phyloP scores from a whole-genome alignment of 1,140 invertebrate genomes.

The Amphibalanus amphitrite region DNA sequence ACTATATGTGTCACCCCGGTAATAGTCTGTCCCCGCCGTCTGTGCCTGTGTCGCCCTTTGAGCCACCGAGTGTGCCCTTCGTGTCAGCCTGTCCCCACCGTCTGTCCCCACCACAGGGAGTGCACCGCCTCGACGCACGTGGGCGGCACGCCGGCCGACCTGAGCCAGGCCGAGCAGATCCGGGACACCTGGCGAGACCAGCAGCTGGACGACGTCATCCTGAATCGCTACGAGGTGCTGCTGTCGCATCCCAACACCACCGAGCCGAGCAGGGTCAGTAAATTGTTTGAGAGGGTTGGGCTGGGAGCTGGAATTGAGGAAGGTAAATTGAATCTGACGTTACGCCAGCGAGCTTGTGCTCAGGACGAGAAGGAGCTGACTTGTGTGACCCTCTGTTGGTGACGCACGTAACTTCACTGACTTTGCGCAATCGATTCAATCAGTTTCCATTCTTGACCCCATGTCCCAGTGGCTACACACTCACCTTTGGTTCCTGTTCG shows the following conservation, averaged over 20 bases:
- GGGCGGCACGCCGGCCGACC: conserved; percentile 15
- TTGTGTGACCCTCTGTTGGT: neutral
- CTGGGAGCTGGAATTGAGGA: too few relatives aligned
- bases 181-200: conserved; percentile 13
- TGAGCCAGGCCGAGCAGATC: conserved; percentile 15
- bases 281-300: neutral
- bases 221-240: conserved; percentile 15
- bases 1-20: too few relatives aligned
- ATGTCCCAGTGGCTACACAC: neutral
- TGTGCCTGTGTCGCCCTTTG: too few relatives aligned
- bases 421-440: too few relatives aligned
- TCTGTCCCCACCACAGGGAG: conserved; percentile 8
- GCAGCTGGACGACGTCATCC: conserved; percentile 15
- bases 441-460: too few relatives aligned
- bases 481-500: neutral
- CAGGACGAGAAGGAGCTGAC: neutral
- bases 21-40: too few relatives aligned
- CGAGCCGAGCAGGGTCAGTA: conserved; percentile 14
- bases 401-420: neutral
- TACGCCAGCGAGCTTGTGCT: neutral
- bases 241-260: conserved; percentile 16
- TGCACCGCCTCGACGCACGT: conserved; percentile 15
- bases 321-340: neutral
- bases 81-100: too few relatives aligned
- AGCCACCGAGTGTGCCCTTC: too few relatives aligned